These are phyloP conservation scores for Etheostoma cragini DNA, from an alignment of 2,113 vertebrate species.

Conservation along the genomic window DNA sequence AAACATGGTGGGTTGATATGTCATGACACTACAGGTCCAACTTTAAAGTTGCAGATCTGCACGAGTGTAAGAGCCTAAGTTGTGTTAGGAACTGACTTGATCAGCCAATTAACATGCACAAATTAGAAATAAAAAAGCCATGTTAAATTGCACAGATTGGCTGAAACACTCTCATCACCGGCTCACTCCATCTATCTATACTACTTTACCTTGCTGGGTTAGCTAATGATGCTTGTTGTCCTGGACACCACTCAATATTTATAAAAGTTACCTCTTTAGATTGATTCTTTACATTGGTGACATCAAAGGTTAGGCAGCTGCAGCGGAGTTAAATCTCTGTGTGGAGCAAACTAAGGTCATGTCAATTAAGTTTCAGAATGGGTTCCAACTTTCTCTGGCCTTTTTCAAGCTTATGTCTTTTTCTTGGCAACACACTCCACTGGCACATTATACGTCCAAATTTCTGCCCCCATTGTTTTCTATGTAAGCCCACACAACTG, in stretches of 20 bases:
- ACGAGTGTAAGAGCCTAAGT: too few relatives aligned
- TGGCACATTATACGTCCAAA: too few relatives aligned
- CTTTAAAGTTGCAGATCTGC: neutral
- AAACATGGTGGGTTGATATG: conserved; percentile 11
- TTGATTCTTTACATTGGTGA: conserved; percentile 6
- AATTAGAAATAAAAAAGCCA: neutral
- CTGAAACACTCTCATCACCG: conserved; percentile 4
- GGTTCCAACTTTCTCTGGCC: too few relatives aligned
- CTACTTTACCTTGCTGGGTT: neutral
- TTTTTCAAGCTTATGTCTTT: too few relatives aligned
- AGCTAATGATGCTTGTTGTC: conserved; percentile 46
- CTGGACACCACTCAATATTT: conserved; percentile 45
- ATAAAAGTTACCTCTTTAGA: conserved; percentile 31
- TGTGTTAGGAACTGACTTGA: neutral
- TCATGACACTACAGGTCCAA: neutral
- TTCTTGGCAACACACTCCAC: too few relatives aligned
- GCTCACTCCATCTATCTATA: neutral
- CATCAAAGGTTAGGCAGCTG: neutral
- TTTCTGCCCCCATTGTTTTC: too few relatives aligned
- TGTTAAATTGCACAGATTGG: neutral
- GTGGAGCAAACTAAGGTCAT: neutral
- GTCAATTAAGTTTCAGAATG: too few relatives aligned
- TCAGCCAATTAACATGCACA: neutral
- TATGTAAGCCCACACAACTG: too few relatives aligned
- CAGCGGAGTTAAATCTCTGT: too few relatives aligned